Evolutionary conservation across 2,113 vertebrate species (phyloP).

Genomic region (Irena cyanogastra): DNA sequence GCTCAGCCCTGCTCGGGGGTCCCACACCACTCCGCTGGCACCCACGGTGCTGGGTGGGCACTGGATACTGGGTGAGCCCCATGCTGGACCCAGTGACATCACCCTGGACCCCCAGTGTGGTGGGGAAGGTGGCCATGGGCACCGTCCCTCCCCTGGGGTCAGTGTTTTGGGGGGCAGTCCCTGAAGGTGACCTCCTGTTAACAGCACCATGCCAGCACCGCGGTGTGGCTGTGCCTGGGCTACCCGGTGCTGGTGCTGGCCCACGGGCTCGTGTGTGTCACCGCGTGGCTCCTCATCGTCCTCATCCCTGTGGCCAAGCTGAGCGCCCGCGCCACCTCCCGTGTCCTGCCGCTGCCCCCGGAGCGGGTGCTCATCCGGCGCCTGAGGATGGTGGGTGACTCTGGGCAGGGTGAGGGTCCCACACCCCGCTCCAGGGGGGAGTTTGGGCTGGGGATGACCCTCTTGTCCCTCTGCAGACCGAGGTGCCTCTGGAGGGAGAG

Average conservation of each 20-base stretch:
- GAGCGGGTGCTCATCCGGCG: conserved; percentile 54
- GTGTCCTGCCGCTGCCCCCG: conserved; percentile 72
- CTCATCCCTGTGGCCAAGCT: conserved; percentile 79
- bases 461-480: conserved; percentile 9
- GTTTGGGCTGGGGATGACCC: neutral
- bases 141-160: neutral
- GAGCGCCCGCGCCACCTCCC: conserved; percentile 60
- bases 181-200: rapidly evolving
- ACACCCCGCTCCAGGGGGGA: rapidly evolving
- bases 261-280: conserved; percentile 73
- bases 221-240: conserved; percentile 73
- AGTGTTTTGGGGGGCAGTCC: rapidly evolving
- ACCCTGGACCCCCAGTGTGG: rapidly evolving
- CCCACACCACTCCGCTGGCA: neutral
- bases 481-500: conserved; percentile 57
- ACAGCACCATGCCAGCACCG: conserved; percentile 53
- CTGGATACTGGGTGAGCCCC: conserved; percentile 72
- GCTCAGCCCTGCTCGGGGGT: conserved; percentile 35
- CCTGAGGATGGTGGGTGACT: conserved; percentile 49
- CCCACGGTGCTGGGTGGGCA: neutral
- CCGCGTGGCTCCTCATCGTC: conserved; percentile 78
- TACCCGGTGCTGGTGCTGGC: conserved; percentile 70
- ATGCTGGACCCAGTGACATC: rapidly evolving
- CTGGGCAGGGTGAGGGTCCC: rapidly evolving
- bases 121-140: neutral